Evolutionary conservation across 2,888 invertebrate genomes (phyloP), one percentile per base, ranked within the genome.

Genomic region (Leucoptera coffeella): DNA sequence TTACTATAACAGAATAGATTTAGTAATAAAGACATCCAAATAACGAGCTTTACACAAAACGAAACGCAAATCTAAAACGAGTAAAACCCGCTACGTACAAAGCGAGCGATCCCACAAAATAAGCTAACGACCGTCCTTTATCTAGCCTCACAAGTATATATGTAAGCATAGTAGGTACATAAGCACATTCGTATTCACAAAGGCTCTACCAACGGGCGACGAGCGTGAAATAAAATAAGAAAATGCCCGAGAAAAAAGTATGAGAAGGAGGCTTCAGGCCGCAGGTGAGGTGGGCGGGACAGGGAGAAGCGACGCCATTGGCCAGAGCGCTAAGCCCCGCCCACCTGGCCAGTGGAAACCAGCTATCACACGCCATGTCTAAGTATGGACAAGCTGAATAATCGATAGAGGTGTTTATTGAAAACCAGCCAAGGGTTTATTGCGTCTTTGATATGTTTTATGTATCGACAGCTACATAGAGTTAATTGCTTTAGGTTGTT

Each of bases 321-420:
- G 67, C 55, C 50, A 62, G 59, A 47, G 47, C 65, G 65, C 67
- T 65, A 59, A 65, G 58, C 60, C 43, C 47, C 53, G 51, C 37
- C 45, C 35, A 38, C 42, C 36, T 41, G 40, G 37, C 37, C 26
- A 39, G 42, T 40, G 27, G 24, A 28, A 28, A 28, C 24, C 28
- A 25, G 28, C 30, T 29, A 28, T 32, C 29, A 14, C 32, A 56
- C 56, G 62, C 61, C 50, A 53, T 51, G 55, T 64, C 65, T 69
- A 65, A 65, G 67, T 67, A 67, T 65, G 61, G 65, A 62, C 59
- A 62, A 48, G 47, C 59, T 65, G 65, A 67, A 69, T 69, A 69
- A 69, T 69, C 67, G 65, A 69, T 69, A 69, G 62, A 67, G 67
- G 67, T 67, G 67, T 69, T 69, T 69, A 67, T 69, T 69, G 67